These are phyloP conservation scores for Euleptes europaea DNA, from an alignment of 2,113 vertebrate genomes.

Conservation along the genomic window DNA sequence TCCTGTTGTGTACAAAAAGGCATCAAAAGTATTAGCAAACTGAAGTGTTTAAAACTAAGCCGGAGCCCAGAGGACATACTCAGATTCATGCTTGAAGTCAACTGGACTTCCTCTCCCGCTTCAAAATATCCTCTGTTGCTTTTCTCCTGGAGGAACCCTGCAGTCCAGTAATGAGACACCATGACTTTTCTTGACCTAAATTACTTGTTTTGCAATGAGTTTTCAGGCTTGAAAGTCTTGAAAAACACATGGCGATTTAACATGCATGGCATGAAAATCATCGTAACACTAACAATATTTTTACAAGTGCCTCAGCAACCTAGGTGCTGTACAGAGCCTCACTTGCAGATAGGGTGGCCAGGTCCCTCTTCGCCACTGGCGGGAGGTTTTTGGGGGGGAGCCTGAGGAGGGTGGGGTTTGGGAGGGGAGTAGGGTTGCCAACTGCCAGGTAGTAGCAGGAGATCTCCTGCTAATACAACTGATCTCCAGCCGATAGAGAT, in stretches of 20 bases:
- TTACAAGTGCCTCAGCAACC: neutral
- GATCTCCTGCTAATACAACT: too few species aligned
- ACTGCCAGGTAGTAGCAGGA: too few species aligned
- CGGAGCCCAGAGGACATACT: neutral
- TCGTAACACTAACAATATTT: neutral
- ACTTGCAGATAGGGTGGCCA: too few species aligned
- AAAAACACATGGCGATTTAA: neutral
- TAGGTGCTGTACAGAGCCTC: neutral
- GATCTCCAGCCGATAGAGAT: too few species aligned
- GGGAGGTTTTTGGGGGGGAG: too few species aligned
- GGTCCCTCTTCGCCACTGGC: too few species aligned
- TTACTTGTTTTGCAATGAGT: neutral
- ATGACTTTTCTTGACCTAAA: neutral
- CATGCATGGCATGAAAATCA: neutral
- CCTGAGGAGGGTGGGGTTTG: too few species aligned
- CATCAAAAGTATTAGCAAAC: neutral
- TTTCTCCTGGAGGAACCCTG: neutral
- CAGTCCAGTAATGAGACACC: neutral
- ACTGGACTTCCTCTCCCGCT: neutral
- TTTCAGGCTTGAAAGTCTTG: neutral
- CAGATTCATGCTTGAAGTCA: neutral
- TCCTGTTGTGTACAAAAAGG: neutral
- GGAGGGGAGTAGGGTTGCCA: too few species aligned
- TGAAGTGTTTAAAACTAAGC: neutral
- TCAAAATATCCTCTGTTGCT: neutral